Percentiles rank a stretch among this genome's conserved stretches.
These are phyloP conservation scores for Clarias platycephalus DNA, from an alignment of 2,797 vertebrate species.

Conservation along the genomic window DNA sequence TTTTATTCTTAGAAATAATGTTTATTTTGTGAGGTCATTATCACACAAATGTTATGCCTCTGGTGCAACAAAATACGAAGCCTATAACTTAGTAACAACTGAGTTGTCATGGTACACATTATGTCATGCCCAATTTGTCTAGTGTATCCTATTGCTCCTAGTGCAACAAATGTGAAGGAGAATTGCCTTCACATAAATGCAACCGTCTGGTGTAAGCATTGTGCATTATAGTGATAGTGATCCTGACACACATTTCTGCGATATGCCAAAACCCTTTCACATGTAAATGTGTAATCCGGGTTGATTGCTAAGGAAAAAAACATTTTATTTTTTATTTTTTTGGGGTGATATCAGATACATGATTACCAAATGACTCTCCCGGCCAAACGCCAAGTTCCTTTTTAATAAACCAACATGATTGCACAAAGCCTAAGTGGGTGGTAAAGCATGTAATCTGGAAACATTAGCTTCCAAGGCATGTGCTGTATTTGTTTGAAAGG, in stretches of 20 bases:
- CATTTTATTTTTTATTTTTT: background rate
- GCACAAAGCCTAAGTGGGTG: slow-evolving; percentile 29
- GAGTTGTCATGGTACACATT: background rate
- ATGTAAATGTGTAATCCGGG: background rate
- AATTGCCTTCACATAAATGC: background rate
- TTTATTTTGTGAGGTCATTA: background rate
- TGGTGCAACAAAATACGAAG: background rate
- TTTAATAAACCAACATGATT: slow-evolving; percentile 17
- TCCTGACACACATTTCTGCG: background rate
- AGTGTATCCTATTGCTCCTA: background rate
- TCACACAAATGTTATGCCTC: background rate
- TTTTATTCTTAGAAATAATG: background rate
- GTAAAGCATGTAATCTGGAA: slow-evolving; percentile 21
- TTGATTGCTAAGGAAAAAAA: background rate
- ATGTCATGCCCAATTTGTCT: background rate
- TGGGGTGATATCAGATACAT: slow-evolving; percentile 1
- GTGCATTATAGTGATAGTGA: background rate
- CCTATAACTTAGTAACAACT: background rate
- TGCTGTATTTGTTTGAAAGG: slow-evolving; percentile 31
- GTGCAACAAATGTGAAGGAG: background rate
- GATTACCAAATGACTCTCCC: slow-evolving; percentile 13
- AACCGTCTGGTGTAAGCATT: background rate
- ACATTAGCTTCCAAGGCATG: slow-evolving; percentile 16
- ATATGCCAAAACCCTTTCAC: background rate
- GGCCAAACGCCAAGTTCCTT: background rate